Conservation (phyloP, 2,113 vertebrate genomes). For the Condylura cristata region DNA sequence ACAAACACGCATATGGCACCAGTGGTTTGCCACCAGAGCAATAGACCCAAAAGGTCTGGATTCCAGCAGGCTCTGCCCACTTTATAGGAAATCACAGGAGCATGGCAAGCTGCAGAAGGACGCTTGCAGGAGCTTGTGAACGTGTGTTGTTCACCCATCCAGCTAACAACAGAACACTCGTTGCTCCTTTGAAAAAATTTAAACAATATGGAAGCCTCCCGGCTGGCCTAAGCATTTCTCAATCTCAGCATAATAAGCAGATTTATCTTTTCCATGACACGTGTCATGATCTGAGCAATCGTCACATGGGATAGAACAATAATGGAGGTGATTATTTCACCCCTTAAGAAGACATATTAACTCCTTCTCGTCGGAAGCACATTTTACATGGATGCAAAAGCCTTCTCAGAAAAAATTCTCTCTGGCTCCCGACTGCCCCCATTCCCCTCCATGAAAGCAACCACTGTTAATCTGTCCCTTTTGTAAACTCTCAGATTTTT, state of each 20-base stretch:
- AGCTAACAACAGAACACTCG: background rate
- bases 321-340: background rate
- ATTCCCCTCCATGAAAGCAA: background rate
- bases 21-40: background rate
- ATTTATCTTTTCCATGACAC: background rate
- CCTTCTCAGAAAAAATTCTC: background rate
- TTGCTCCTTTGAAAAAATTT: background rate
- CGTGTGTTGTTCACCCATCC: background rate
- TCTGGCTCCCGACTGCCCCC: background rate
- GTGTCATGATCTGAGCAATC: background rate
- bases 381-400: background rate
- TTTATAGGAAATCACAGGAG: background rate
- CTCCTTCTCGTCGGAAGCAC: background rate
- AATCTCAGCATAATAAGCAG: background rate
- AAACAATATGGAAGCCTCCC: background rate
- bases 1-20: background rate
- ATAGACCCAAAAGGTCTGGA: background rate
- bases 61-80: background rate
- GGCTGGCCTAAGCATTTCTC: background rate
- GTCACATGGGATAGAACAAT: background rate
- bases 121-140: background rate
- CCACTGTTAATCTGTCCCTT: background rate
- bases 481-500: background rate
- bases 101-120: background rate
- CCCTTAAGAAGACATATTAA: background rate